Evolutionary conservation across 2,113 vertebrate genomes (phyloP).

Genomic region (Canis aureus): DNA sequence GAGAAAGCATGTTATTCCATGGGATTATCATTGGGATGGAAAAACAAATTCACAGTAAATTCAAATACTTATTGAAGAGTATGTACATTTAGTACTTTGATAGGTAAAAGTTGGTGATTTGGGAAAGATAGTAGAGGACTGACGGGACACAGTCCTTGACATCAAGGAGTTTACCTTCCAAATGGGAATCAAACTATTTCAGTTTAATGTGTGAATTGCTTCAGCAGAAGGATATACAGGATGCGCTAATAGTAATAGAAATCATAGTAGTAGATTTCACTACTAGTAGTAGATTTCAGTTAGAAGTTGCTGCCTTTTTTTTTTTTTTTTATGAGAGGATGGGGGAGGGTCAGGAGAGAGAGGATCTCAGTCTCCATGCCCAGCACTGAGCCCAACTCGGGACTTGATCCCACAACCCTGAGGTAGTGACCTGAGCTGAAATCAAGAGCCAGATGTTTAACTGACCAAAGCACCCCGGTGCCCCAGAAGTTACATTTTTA

Average conservation of each 20-base stretch:
- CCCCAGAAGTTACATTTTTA: neutral
- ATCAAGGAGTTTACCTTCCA: neutral
- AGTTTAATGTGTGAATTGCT: fast-evolving
- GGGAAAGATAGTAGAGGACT: neutral
- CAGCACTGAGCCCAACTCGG: neutral
- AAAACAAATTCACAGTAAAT: neutral
- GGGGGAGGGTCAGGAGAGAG: neutral
- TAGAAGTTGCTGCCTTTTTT: neutral
- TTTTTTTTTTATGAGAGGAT: neutral
- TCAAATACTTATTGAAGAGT: neutral
- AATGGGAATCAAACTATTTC: neutral
- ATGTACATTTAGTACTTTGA: neutral
- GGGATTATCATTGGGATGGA: neutral
- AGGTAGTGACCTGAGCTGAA: neutral
- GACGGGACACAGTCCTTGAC: neutral
- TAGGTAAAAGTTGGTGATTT: neutral
- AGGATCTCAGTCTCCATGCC: neutral
- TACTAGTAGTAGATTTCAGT: neutral
- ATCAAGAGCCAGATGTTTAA: no score
- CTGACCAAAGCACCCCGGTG: neutral
- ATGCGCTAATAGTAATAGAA: no score
- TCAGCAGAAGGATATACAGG: fast-evolving
- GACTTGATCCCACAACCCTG: neutral
- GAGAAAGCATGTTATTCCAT: neutral
- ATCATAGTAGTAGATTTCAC: neutral